phyloP scores from a whole-genome alignment of 2,888 invertebrate genomes.

The Archips crataeganus region DNA sequence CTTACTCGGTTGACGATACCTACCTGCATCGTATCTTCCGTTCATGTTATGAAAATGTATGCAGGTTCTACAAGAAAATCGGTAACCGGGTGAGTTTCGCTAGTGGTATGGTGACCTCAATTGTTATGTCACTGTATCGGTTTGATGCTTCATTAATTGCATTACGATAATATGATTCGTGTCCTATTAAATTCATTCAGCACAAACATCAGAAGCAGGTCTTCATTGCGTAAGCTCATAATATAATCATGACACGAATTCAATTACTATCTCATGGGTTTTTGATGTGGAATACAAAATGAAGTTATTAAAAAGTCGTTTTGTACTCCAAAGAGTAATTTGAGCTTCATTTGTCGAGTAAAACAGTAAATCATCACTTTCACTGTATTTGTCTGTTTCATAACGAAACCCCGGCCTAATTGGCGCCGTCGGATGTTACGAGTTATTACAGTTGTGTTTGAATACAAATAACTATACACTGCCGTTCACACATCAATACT shows the following conservation, averaged over 20 bases:
- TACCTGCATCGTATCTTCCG: neutral
- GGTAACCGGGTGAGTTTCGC: conserved; percentile 1
- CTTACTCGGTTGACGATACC: too few relatives aligned
- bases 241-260: conserved; percentile 46
- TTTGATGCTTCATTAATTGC: conserved; percentile 27
- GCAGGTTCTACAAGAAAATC: neutral
- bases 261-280: conserved; percentile 49
- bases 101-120: conserved; percentile 23
- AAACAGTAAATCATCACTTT: conserved; percentile 67
- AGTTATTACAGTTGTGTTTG: conserved; percentile 44
- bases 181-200: conserved; percentile 32
- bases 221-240: conserved; percentile 27
- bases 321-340: conserved; percentile 54
- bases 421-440: conserved; percentile 56
- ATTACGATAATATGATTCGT: conserved; percentile 24
- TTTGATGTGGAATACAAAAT: conserved; percentile 44
- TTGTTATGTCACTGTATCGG: conserved; percentile 32
- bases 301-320: conserved; percentile 65
- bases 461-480: conserved; percentile 27
- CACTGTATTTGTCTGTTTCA: conserved; percentile 59
- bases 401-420: conserved; percentile 58
- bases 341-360: conserved; percentile 50
- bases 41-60: neutral
- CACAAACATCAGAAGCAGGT: conserved; percentile 24
- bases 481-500: conserved; percentile 30